Conservation (phyloP, 1,140 invertebrate species). For the Heliothis subflexa region DNA sequence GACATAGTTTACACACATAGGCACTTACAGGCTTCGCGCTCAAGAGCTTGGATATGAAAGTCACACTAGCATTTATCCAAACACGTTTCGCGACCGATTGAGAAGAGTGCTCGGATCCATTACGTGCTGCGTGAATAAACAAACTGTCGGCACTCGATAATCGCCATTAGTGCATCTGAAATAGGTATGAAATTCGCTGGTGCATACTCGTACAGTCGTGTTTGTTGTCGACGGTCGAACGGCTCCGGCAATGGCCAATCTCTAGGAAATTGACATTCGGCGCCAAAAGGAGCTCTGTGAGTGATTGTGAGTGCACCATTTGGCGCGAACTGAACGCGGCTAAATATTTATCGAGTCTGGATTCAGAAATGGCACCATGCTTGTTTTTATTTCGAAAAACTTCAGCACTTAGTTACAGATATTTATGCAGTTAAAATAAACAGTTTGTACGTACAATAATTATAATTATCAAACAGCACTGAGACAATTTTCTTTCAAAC, state of each 20-base stretch:
- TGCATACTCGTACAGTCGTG: conserved; percentile 55
- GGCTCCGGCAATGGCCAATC: conserved; percentile 68
- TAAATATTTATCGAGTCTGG: conserved; percentile 78
- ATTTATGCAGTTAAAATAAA: conserved; percentile 2
- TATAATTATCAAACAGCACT: too few relatives aligned
- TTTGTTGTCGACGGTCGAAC: conserved; percentile 62
- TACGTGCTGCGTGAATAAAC: conserved; percentile 71
- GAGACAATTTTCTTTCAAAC: too few relatives aligned
- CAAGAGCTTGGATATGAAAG: conserved; percentile 67
- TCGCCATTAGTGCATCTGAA: conserved; percentile 56
- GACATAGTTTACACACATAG: conserved; percentile 50
- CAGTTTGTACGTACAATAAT: not conserved
- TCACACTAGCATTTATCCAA: conserved; percentile 80
- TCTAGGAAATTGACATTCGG: conserved; percentile 81
- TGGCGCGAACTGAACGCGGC: conserved; percentile 68
- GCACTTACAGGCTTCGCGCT: conserved; percentile 48
- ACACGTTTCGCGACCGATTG: conserved; percentile 76
- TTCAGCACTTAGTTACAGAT: conserved; percentile 7
- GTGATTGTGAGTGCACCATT: conserved; percentile 72
- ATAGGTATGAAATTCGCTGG: conserved; percentile 61
- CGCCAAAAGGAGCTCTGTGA: conserved; percentile 75
- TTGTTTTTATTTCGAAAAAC: conserved; percentile 48
- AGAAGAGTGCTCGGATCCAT: conserved; percentile 79
- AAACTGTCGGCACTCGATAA: conserved; percentile 61
- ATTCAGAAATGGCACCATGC: conserved; percentile 65